These are phyloP conservation scores for Corythoichthys haematopterus DNA, from an alignment of 2,113 vertebrate species.

Conservation along the genomic window DNA sequence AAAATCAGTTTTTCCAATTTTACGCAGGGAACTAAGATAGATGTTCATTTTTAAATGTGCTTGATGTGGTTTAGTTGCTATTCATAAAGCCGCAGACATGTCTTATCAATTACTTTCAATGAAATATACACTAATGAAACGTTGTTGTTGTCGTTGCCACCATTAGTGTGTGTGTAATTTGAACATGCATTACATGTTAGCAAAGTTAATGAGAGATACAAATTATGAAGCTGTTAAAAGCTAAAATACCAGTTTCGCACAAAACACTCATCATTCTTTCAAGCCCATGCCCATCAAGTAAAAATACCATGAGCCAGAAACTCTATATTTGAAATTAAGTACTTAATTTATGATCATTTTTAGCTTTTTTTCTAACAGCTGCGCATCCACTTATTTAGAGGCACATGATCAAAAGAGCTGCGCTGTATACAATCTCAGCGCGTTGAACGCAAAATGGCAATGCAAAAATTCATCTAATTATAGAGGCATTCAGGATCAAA, in stretches of 20 bases:
- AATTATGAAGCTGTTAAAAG: background rate
- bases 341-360: conserved; percentile 27
- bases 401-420: conserved; percentile 46
- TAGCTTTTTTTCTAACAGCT: conserved; percentile 24
- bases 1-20: background rate
- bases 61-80: background rate
- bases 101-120: background rate
- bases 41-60: background rate
- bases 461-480: conserved; percentile 66
- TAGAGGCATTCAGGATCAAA: conserved; percentile 53
- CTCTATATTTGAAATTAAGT: conserved; percentile 27
- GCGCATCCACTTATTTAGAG: conserved; percentile 27
- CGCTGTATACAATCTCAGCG: conserved; percentile 57
- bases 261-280: background rate
- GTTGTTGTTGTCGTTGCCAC: background rate
- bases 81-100: background rate
- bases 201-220: background rate
- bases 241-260: background rate
- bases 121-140: background rate
- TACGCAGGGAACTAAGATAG: background rate
- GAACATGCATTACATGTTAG: background rate
- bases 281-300: background rate
- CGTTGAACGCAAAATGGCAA: conserved; percentile 60
- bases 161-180: background rate
- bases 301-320: conserved; percentile 19